These are phyloP conservation scores for Austrolebias charrua DNA, from an alignment of 2,797 vertebrate species.

Conservation along the genomic window DNA sequence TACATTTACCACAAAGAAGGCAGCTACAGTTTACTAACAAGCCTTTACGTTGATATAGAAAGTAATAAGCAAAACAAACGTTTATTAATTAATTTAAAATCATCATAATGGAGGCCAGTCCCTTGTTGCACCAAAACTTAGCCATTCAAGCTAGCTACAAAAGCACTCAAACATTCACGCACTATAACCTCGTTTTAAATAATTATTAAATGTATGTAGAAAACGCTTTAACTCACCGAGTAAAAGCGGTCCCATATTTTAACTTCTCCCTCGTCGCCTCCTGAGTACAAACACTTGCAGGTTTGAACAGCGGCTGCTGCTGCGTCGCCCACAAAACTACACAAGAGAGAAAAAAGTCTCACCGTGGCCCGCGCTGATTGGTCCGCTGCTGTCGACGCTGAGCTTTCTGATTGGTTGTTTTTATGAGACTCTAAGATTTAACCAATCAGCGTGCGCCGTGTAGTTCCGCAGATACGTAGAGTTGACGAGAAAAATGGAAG, in stretches of 20 bases:
- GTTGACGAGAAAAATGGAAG: constrained; percentile 1
- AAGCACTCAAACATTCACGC: neutral
- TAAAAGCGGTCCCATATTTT: constrained; percentile 59
- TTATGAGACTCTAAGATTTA: neutral
- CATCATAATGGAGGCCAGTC: constrained; percentile 35
- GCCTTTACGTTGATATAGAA: neutral
- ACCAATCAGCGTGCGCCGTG: constrained; percentile 81
- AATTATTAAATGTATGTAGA: neutral
- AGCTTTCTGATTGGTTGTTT: neutral
- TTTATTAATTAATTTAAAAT: constrained; percentile 17
- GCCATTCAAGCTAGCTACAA: constrained; percentile 44
- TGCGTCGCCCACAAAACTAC: constrained; percentile 46
- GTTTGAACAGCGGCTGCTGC: constrained; percentile 15
- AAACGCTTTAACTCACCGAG: constrained; percentile 60
- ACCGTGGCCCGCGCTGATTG: constrained; percentile 84
- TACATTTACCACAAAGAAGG: rapidly evolving
- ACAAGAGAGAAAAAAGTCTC: constrained; percentile 36
- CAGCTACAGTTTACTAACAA: neutral
- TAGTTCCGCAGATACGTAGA: constrained; percentile 51
- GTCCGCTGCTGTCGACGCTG: constrained; percentile 28
- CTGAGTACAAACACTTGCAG: constrained; percentile 11
- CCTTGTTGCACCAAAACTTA: constrained; percentile 23
- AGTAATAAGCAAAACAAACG: neutral
- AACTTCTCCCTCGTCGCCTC: constrained; percentile 14
- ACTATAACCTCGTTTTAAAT: rapidly evolving